Conservation (phyloP, 2,113 vertebrate genomes). For the Indri indri region DNA sequence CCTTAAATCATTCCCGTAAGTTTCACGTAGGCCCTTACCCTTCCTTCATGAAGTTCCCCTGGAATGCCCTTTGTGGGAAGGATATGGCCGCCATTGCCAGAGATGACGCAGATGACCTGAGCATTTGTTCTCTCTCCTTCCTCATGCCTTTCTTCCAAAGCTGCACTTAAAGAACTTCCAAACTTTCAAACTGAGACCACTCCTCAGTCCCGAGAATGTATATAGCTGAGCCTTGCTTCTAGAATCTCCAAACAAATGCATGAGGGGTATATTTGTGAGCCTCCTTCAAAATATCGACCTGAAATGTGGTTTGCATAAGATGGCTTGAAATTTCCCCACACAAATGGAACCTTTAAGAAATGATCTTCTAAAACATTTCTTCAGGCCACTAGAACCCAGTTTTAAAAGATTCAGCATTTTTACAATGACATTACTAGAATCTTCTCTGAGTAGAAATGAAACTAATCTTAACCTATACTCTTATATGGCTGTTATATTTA, state of each 20-base stretch:
- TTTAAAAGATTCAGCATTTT: not conserved
- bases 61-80: not conserved
- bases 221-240: not conserved
- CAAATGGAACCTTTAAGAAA: not conserved
- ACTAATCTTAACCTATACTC: not conserved
- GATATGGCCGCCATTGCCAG: no score
- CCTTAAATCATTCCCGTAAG: no score
- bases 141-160: not conserved
- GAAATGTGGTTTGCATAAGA: not conserved
- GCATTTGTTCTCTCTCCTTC: accelerated
- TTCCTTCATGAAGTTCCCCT: not conserved
- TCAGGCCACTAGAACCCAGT: not conserved
- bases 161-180: not conserved
- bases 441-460: not conserved
- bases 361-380: not conserved
- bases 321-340: not conserved
- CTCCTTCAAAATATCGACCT: not conserved
- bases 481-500: not conserved
- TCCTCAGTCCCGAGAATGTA: not conserved
- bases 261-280: not conserved
- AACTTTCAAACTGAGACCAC: not conserved
- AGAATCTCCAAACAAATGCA: not conserved
- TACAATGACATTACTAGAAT: not conserved
- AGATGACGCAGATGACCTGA: not conserved
- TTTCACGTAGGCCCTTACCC: no score